Evolutionary conservation across 2,888 invertebrate species (phyloP).

Genomic region (Agrilus biguttatus): DNA sequence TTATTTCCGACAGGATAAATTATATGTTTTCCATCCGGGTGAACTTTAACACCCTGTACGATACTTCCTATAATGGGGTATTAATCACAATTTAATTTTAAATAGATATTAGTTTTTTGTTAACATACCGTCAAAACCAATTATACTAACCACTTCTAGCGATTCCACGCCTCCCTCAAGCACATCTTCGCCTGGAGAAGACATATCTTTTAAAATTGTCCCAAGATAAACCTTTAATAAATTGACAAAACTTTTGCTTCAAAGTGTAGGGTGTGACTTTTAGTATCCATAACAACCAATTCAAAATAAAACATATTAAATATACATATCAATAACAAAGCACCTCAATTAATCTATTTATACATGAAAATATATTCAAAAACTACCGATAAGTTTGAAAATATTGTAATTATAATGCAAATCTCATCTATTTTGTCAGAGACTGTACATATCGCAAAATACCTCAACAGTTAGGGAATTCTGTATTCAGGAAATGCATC

Average conservation of each 20-base stretch:
- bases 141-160: slow-evolving; percentile 53
- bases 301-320: too few species aligned
- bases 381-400: too few species aligned
- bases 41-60: slow-evolving; percentile 47
- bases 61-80: slow-evolving; percentile 28
- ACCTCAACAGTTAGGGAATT: too few species aligned
- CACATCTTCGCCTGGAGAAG: neutral
- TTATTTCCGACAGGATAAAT: slow-evolving; percentile 70
- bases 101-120: slow-evolving; percentile 2
- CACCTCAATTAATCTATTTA: too few species aligned
- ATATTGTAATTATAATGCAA: too few species aligned
- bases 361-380: too few species aligned
- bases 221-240: neutral
- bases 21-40: slow-evolving; percentile 56
- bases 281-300: neutral
- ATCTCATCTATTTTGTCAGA: too few species aligned
- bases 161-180: slow-evolving; percentile 38
- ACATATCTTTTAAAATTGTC: neutral
- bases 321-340: too few species aligned
- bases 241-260: slow-evolving; percentile 1
- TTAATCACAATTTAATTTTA: slow-evolving; percentile 3
- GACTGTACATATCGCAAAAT: too few species aligned
- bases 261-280: neutral
- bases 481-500: too few species aligned
- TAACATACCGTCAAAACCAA: slow-evolving; percentile 64